phyloP scores from a whole-genome alignment of 2,888 invertebrate species.

The Pogonocherus hispidulus region DNA sequence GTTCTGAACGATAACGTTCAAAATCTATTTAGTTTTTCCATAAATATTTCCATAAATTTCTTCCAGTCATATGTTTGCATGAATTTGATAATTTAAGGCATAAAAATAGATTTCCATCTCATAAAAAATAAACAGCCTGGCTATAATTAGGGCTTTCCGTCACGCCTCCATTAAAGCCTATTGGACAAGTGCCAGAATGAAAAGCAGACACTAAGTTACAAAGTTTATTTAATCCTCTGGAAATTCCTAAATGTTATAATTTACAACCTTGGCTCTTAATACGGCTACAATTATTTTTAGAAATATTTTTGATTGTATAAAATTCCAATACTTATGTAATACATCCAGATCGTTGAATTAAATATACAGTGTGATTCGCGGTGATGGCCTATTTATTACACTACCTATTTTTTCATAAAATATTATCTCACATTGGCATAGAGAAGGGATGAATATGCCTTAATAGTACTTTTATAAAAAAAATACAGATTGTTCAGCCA shows the following conservation, averaged over 20 bases:
- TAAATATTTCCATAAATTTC: too few relatives aligned
- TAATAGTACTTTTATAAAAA: too few relatives aligned
- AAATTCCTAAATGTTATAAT: constrained; percentile 2
- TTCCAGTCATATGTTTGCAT: constrained; percentile 3
- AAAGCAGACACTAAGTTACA: constrained; percentile 3
- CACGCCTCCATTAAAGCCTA: not conserved
- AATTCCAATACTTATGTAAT: not conserved
- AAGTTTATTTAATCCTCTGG: not conserved
- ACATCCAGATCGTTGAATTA: too few relatives aligned
- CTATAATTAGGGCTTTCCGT: constrained; percentile 27
- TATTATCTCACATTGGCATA: too few relatives aligned
- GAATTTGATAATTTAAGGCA: not conserved
- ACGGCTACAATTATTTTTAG: too few relatives aligned
- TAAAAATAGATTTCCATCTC: not conserved
- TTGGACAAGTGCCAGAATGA: constrained; percentile 30
- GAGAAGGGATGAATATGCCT: too few relatives aligned
- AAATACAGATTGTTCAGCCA: too few relatives aligned
- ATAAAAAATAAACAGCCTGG: constrained; percentile 8
- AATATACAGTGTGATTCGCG: too few relatives aligned
- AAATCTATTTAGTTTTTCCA: too few relatives aligned
- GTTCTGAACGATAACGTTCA: too few relatives aligned
- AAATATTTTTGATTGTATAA: not conserved
- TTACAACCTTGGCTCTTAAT: not conserved
- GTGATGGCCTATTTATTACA: too few relatives aligned
- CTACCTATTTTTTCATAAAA: too few relatives aligned